Evolutionary conservation across 2,113 vertebrate species (phyloP), one percentile per base, ranked within the genome.

Genomic region (Oreochromis tanganicae): DNA sequence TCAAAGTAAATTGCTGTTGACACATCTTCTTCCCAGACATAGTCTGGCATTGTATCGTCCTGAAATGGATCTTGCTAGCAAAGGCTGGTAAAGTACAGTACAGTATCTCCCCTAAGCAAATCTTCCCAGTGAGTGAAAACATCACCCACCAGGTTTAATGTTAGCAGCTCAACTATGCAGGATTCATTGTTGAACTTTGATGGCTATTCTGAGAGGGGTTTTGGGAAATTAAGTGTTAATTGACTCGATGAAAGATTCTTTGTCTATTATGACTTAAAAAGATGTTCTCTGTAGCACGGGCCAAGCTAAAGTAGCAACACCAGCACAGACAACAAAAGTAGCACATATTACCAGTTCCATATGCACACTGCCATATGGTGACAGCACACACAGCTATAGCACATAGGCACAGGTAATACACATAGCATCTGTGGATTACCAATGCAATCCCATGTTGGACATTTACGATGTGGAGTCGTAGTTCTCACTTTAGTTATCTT

Each of bases 371-470:
- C 21, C 41, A 9, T 46, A 27, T 46, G 68, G 13, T 27, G 68
- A 27, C 38, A 73, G 10, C 68, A 73, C 21, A 27, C 14, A 46
- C 68, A 73, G 41, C 66, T 71, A 43, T 46, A 27, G 27, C 38
- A 46, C 38, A 3, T 73, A 27, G 41, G 43, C 38, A 24, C n/a
- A 38, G 66, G 12, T 71, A 71, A 24, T 24, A 71, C 66, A 43
- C 0, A 14, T 43, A 73, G 41, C 68, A 27, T 2, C 21, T 46
- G 41, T 27, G 41, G 68, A 27, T 43, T 24, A 27, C 13, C 38
- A 46, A 10, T 27, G 5, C 41, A 27, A 4, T 27, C 0, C 0
- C 41, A 46, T 17, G 21, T 73, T 46, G 68, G 66, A 8, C 38
- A 13, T 36, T 63, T 63, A n/a, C 9, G 59, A 11, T 9, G 21